A percentile compares a stretch with the other conserved stretches of the same genome.
Conservation (phyloP, 1,140 invertebrate genomes). For the Heliconius melpomene region DNA sequence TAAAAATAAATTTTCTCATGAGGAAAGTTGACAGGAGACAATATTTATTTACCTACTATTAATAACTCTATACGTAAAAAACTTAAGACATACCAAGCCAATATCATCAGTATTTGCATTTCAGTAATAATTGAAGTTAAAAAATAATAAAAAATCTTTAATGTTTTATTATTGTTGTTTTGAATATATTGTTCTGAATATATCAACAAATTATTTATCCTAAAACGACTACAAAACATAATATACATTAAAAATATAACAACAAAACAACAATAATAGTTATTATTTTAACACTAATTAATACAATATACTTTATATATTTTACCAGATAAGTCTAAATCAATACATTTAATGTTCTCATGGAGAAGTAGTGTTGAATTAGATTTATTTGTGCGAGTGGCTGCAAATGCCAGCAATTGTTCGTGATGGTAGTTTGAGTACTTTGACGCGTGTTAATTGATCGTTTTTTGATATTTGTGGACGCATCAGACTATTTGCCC, state of each 20-base stretch:
- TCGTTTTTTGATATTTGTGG: slow-evolving; percentile 38
- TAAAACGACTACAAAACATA: background rate
- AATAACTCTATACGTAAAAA: too few relatives aligned
- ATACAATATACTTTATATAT: background rate
- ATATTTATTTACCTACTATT: too few relatives aligned
- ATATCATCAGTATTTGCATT: too few relatives aligned
- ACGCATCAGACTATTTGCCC: slow-evolving; percentile 15
- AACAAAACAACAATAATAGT: background rate
- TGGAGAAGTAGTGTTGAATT: background rate
- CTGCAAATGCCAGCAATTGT: slow-evolving; percentile 19
- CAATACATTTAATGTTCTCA: slow-evolving; percentile 6
- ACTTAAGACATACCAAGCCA: too few relatives aligned
- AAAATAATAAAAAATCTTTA: too few relatives aligned
- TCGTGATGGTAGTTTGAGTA: slow-evolving; percentile 23
- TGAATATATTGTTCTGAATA: background rate
- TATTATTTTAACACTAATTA: background rate
- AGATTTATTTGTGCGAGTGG: slow-evolving; percentile 8
- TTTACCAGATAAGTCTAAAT: background rate
- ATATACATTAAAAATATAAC: background rate
- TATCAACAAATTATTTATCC: background rate
- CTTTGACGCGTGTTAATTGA: slow-evolving; percentile 37
- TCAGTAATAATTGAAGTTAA: too few relatives aligned
- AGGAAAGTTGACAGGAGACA: too few relatives aligned
- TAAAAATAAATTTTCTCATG: too few relatives aligned
- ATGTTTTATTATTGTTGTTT: background rate